phyloP scores from a whole-genome alignment of 2,113 vertebrate species.

The Suricata suricatta region DNA sequence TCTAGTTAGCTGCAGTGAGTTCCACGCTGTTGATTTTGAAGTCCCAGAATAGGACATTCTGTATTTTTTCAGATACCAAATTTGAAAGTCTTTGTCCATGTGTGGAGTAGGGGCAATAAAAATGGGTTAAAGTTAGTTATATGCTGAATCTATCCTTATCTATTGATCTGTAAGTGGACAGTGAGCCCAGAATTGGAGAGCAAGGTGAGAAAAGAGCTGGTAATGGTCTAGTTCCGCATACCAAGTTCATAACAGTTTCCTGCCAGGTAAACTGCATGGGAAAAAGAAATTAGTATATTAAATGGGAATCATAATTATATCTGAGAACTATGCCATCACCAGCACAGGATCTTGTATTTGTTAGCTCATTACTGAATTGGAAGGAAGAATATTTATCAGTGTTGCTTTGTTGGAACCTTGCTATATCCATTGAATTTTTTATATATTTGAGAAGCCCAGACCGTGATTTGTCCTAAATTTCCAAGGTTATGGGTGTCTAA shows the following conservation, averaged over 20 bases:
- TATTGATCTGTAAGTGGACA: not conserved
- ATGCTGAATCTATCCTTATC: not conserved
- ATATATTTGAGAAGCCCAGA: not conserved
- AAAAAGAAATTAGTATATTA: conserved; percentile 9
- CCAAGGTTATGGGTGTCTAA: not conserved
- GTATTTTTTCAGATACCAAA: conserved; percentile 34
- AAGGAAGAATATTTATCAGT: conserved; percentile 40
- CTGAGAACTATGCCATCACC: not conserved
- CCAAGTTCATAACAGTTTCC: not conserved
- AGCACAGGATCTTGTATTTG: not conserved
- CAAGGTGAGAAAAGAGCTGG: conserved; percentile 16
- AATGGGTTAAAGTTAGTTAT: conserved; percentile 19
- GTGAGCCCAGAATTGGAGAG: not conserved
- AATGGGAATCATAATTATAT: not conserved
- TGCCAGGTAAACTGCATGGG: conserved; percentile 16
- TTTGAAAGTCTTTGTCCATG: conserved; percentile 20
- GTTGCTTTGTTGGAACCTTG: conserved; percentile 49
- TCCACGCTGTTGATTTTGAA: conserved; percentile 26
- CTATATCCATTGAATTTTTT: conserved; percentile 7
- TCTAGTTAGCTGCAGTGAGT: not conserved
- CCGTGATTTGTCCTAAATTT: not conserved
- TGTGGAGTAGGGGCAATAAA: conserved; percentile 21
- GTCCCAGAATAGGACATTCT: conserved; percentile 51
- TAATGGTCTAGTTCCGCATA: conserved; percentile 38
- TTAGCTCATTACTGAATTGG: conserved; percentile 51